Conservation (phyloP, 2,888 invertebrate species). For the Acheta domesticus region DNA sequence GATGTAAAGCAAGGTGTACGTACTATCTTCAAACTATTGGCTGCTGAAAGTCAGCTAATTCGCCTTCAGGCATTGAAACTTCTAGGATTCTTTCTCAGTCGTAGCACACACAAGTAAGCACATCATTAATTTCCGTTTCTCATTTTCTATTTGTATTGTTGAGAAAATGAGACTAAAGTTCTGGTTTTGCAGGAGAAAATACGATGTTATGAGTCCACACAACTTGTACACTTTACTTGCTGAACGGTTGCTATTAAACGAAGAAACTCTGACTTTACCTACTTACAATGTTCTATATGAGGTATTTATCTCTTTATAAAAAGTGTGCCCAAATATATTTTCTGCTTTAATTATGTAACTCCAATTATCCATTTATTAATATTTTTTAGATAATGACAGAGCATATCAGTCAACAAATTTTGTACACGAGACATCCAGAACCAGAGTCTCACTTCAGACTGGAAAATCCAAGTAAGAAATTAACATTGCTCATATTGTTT, state of each 20-base stretch:
- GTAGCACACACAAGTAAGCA: constrained; percentile 94
- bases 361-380: constrained; percentile 26
- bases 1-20: constrained; percentile 95
- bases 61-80: constrained; percentile 93
- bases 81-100: constrained; percentile 93
- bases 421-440: constrained; percentile 90
- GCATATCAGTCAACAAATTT: constrained; percentile 91
- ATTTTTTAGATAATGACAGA: constrained; percentile 81
- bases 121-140: not conserved
- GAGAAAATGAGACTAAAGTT: not conserved
- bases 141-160: constrained; percentile 25
- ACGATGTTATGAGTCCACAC: constrained; percentile 98
- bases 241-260: constrained; percentile 83
- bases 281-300: constrained; percentile 99
- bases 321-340: not conserved
- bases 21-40: constrained; percentile 93
- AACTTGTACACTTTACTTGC: constrained; percentile 96
- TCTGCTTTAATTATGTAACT: not conserved
- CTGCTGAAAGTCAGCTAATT: constrained; percentile 93
- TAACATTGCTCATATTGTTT: constrained; percentile 30
- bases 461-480: constrained; percentile 88
- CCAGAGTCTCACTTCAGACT: constrained; percentile 91
- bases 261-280: constrained; percentile 85
- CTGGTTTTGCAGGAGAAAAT: constrained; percentile 74
- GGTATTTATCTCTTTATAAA: constrained; percentile 46